Evolutionary conservation across 2,797 vertebrate species (phyloP).

Genomic region (Spea hammondii): DNA sequence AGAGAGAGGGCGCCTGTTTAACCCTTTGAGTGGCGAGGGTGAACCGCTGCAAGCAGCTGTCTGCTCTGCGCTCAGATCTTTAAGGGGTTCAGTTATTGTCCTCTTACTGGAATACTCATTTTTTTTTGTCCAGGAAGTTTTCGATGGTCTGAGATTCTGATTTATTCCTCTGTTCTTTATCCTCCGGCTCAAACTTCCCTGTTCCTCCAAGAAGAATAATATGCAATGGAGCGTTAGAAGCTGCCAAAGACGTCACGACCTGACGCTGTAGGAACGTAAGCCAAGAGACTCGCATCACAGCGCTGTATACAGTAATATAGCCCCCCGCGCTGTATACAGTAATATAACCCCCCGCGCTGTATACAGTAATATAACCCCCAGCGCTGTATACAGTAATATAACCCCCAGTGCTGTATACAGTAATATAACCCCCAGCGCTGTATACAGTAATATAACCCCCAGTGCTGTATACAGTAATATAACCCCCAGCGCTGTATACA

Average conservation of each 20-base stretch:
- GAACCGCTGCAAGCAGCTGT: neutral
- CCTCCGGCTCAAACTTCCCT: neutral
- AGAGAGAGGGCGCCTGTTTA: neutral
- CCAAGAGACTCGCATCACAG: neutral
- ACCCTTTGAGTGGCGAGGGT: neutral
- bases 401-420: too few species aligned
- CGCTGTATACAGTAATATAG: too few species aligned
- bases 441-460: too few species aligned
- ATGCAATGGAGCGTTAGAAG: neutral
- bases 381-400: too few species aligned
- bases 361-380: too few species aligned
- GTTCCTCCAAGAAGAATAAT: constrained; percentile 22
- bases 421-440: too few species aligned
- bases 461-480: too few species aligned
- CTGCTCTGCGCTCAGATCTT: neutral
- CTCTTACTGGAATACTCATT: too few species aligned
- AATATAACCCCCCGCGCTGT: too few species aligned
- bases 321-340: too few species aligned
- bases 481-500: too few species aligned
- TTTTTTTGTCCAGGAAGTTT: neutral
- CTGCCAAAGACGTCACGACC: constrained; percentile 34
- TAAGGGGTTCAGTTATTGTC: neutral
- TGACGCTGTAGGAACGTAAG: neutral
- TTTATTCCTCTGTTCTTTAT: constrained; percentile 3
- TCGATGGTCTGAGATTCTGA: neutral